Base-by-base conservation (phyloP, 2,888 invertebrate species). In the Tinea pellionella region DNA sequence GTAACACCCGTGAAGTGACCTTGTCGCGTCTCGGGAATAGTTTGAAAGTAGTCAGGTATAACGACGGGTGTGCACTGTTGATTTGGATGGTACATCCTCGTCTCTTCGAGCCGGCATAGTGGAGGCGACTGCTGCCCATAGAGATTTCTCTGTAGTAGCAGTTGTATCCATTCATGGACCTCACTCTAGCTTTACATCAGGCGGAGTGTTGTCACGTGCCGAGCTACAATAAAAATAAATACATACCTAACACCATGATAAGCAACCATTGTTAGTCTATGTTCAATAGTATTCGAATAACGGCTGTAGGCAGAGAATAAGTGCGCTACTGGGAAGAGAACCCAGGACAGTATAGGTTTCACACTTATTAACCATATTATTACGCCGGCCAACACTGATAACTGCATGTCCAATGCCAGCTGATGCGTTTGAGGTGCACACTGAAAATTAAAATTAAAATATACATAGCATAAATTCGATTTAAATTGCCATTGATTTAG, bases 391-490 rank as follows among this genome's bases (percentile, higher is more conserved):
- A 92, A 65, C 58, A 92, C 74, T 9, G 92, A 92, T 9, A 94
- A 80, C 72, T 94, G 94, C 88, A 93, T 90, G 69, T 94, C 93
- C 65, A 94, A 69, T 0, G 93, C 93, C 63, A 93, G 71, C 67
- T 93, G 93, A 70, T 94, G 92, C 0, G 93, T 92, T 76, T 93
- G 92, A 0, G 93, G 91, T 18, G 93, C 93, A 68, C 94, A 94
- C 94, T 94, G 75, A 11, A 77, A 59, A 11, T 24, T 29, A 29
- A 9, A 24, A 55, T 55, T 9, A 19, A 55, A 18, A 55, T 11
- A n/a, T n/a, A n/a, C n/a, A n/a, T 47, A 47, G 12, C 9, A 7
- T n/a, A 47, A 7, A 47, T 47, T 15, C 37, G 37, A 9, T 24
- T 24, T 24, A 24, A 3, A 24, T 24, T 3, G 24, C 24, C 3